phyloP scores from a whole-genome alignment of 2,797 vertebrate genomes.

The Nyctibius grandis region DNA sequence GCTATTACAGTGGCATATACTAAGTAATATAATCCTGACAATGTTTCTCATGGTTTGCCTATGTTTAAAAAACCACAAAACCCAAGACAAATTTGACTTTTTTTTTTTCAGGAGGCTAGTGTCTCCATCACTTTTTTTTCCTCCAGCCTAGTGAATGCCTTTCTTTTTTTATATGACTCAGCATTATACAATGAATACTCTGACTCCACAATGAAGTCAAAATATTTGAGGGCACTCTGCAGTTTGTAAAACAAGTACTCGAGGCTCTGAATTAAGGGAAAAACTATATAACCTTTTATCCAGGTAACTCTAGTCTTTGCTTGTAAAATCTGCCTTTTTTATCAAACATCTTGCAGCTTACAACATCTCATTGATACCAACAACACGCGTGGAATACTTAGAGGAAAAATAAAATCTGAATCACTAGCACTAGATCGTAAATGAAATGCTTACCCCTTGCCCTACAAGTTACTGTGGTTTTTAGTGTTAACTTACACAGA shows the following conservation, averaged over 20 bases:
- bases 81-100: not conserved
- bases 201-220: not conserved
- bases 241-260: slow-evolving; percentile 25
- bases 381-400: not conserved
- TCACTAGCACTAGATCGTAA: not conserved
- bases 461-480: not conserved
- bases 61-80: not conserved
- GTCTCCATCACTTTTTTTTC: not conserved
- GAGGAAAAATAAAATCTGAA: not conserved
- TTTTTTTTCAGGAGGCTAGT: not conserved
- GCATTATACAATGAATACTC: slow-evolving; percentile 21
- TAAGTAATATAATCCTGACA: not conserved
- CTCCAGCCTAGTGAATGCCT: not conserved
- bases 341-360: not conserved
- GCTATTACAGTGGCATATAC: not conserved
- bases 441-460: not conserved
- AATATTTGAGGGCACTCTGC: not conserved
- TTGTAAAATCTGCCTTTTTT: slow-evolving; percentile 12
- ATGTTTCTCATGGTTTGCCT: not conserved
- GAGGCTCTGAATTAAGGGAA: not conserved
- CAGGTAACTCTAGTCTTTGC: not conserved
- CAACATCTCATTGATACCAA: not conserved
- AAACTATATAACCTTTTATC: not conserved
- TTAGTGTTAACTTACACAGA: not conserved
- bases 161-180: slow-evolving; percentile 1